Percentiles rank a stretch among this genome's conserved stretches.
Conservation (phyloP, 2,888 invertebrate genomes). For the Melanostoma mellinum region DNA sequence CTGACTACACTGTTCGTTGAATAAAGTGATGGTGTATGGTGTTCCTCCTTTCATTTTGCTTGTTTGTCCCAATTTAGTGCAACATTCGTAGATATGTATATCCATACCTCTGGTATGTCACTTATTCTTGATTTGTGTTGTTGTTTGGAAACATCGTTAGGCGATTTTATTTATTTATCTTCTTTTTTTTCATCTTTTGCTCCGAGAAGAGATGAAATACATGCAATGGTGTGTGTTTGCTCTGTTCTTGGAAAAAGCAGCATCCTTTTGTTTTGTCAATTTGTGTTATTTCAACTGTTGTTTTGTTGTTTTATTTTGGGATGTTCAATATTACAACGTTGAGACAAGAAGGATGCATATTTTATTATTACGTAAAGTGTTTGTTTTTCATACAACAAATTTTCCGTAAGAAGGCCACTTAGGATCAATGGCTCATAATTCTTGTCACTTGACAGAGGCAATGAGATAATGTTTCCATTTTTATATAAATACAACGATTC, state of each 20-base stretch:
- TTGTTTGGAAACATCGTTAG: conserved; percentile 48
- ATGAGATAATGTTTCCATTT: conserved; percentile 9
- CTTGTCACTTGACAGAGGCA: conserved; percentile 25
- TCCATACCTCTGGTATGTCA: conserved; percentile 22
- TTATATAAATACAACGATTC: background rate
- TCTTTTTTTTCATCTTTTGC: background rate
- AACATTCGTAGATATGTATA: conserved; percentile 6
- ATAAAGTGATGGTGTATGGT: conserved; percentile 14
- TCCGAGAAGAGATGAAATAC: conserved; percentile 15
- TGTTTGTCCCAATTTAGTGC: conserved; percentile 51
- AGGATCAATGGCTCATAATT: conserved; percentile 28
- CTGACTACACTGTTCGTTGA: conserved; percentile 32
- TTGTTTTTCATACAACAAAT: background rate
- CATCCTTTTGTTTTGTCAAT: conserved; percentile 22
- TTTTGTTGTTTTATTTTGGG: conserved; percentile 39
- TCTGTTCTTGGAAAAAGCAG: conserved; percentile 37
- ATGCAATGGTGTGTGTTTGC: conserved; percentile 40
- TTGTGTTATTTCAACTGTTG: conserved; percentile 37
- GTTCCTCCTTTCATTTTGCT: conserved; percentile 13
- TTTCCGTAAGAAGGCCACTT: conserved; percentile 23
- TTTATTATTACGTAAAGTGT: background rate
- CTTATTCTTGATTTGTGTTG: conserved; percentile 7
- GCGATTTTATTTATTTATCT: conserved; percentile 50
- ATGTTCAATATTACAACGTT: conserved; percentile 36
- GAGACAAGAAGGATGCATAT: conserved; percentile 40